Percentiles rank a stretch among this genome's conserved stretches.
phyloP scores from a whole-genome alignment of 2,113 vertebrate species.

The Opisthocomus hoazin region DNA sequence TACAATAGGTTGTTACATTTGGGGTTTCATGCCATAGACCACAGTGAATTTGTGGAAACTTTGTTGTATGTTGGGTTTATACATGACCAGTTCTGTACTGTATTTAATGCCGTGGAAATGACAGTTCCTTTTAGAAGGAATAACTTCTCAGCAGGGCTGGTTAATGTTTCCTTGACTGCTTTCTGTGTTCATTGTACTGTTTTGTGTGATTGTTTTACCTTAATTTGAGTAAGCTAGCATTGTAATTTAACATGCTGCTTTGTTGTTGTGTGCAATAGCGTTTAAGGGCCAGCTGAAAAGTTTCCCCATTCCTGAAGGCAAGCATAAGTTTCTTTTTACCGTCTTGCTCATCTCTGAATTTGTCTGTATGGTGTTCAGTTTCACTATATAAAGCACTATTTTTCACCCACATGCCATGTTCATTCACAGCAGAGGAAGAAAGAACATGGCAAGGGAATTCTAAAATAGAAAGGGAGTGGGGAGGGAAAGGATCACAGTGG shows the following conservation, averaged over 20 bases:
- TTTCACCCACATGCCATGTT: not conserved
- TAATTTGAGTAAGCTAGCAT: not conserved
- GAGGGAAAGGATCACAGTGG: not conserved
- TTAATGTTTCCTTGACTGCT: not conserved
- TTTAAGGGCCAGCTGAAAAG: not conserved
- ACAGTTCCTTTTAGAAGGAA: not conserved
- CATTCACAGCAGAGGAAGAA: not conserved
- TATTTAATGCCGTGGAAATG: not conserved
- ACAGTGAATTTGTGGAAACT: not conserved
- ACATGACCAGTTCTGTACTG: not conserved
- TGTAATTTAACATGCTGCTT: not conserved
- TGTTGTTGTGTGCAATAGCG: not conserved
- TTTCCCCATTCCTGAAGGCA: not conserved
- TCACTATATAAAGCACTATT: conserved; percentile 5
- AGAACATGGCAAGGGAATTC: not conserved
- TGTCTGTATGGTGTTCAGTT: not conserved
- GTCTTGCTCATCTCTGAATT: not conserved
- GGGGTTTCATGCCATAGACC: not conserved
- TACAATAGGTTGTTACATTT: not conserved
- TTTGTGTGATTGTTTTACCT: not conserved
- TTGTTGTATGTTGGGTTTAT: not conserved
- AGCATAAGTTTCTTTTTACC: not conserved
- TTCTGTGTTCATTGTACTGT: not conserved
- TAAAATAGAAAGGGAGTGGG: not conserved
- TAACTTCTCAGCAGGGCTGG: not conserved